Percentiles rank a stretch among this genome's conserved stretches.
Conservation (phyloP, 2,888 invertebrate species). For the Slavum lentiscoides region DNA sequence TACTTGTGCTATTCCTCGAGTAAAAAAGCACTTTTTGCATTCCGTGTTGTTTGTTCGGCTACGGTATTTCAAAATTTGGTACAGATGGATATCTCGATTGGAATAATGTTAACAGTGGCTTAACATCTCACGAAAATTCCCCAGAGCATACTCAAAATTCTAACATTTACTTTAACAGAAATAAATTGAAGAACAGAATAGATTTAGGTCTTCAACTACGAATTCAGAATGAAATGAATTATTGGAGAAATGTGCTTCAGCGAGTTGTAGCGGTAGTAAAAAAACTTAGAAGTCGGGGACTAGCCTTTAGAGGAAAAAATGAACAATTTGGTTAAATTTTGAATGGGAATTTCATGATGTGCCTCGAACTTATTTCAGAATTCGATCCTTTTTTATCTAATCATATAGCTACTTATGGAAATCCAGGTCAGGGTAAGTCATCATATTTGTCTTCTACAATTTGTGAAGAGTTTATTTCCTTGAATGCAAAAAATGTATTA, state of each 20-base stretch:
- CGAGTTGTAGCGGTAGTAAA: conserved; percentile 46
- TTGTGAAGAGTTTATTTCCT: conserved; percentile 43
- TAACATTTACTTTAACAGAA: conserved; percentile 13
- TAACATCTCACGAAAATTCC: conserved; percentile 42
- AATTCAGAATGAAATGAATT: conserved; percentile 39
- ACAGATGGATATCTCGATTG: conserved; percentile 44
- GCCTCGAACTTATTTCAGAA: conserved; percentile 37
- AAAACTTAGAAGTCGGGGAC: conserved; percentile 18
- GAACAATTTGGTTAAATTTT: conserved; percentile 36
- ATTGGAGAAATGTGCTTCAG: conserved; percentile 31
- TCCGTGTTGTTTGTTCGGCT: conserved; percentile 25
- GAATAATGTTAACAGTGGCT: too few species aligned
- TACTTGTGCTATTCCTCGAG: conserved; percentile 26
- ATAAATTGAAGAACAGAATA: conserved; percentile 21
- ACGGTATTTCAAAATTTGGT: conserved; percentile 5
- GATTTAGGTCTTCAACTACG: conserved; percentile 15
- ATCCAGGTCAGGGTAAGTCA: conserved; percentile 29
- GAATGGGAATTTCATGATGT: conserved; percentile 49
- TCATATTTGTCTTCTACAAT: conserved; percentile 42
- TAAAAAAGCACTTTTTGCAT: conserved; percentile 35
- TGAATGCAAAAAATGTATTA: conserved; percentile 9
- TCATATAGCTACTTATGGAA: conserved; percentile 37
- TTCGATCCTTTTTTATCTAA: conserved; percentile 47
- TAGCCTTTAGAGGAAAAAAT: conserved; percentile 44
- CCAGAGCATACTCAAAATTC: conserved; percentile 4